phyloP scores from a whole-genome alignment of 2,113 vertebrate genomes.

The Heterochromis multidens region DNA sequence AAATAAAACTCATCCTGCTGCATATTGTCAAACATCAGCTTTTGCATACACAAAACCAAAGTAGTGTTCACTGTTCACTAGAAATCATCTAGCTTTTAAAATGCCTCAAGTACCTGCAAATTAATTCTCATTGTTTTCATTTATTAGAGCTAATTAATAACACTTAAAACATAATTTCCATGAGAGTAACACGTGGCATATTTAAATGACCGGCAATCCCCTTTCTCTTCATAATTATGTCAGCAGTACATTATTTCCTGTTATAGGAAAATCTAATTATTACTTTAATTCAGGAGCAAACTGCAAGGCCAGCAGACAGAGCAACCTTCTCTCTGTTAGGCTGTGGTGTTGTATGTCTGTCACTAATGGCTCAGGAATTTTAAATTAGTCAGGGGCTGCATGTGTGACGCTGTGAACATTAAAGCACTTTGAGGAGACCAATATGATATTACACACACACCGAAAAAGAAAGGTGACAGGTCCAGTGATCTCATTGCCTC shows the following conservation, averaged over 20 bases:
- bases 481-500: conserved; percentile 69
- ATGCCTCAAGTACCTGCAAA: background rate
- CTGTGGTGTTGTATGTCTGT: conserved; percentile 65
- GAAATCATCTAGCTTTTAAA: background rate
- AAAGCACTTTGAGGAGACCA: conserved; percentile 63
- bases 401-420: conserved; percentile 62
- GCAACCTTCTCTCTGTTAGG: conserved; percentile 12
- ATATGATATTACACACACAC: conserved; percentile 60
- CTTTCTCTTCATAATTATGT: conserved; percentile 35
- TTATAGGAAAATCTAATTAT: conserved; percentile 41
- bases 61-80: background rate
- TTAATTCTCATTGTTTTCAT: background rate
- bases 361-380: conserved; percentile 75
- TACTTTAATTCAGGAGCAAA: conserved; percentile 22
- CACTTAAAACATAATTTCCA: background rate
- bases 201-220: background rate
- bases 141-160: background rate
- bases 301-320: conserved; percentile 19
- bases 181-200: background rate
- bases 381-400: conserved; percentile 70
- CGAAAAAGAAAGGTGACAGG: conserved; percentile 53
- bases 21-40: conserved; percentile 33
- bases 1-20: conserved; percentile 12
- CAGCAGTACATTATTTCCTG: conserved; percentile 47
- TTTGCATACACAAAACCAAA: conserved; percentile 15